Evolutionary conservation across 1,140 invertebrate species (phyloP).

Genomic region (Brachionus rubens): DNA sequence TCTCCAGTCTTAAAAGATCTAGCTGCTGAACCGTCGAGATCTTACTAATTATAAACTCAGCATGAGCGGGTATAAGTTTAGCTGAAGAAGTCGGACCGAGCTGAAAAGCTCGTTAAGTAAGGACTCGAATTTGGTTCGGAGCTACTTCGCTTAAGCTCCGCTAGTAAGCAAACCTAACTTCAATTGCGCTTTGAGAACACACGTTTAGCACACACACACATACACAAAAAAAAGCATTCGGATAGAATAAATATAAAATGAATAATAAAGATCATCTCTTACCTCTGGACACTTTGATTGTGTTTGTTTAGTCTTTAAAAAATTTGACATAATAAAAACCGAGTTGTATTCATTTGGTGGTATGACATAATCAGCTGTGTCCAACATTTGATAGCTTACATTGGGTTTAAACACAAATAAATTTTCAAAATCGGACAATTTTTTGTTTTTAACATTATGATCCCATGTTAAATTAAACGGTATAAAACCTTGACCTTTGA

Average conservation of each 20-base stretch:
- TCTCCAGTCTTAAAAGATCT: too few species aligned
- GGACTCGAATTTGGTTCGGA: too few species aligned
- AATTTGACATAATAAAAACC: conserved; percentile 65
- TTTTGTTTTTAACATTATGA: neutral
- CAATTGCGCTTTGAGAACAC: too few species aligned
- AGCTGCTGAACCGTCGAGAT: too few species aligned
- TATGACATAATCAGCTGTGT: conserved; percentile 61
- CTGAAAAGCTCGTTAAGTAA: too few species aligned
- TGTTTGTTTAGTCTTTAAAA: conserved; percentile 63
- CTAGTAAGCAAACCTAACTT: too few species aligned
- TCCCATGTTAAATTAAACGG: neutral
- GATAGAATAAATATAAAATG: neutral
- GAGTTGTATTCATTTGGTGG: conserved; percentile 64
- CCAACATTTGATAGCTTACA: conserved; percentile 4
- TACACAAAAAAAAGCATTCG: too few species aligned
- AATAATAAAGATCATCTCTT: neutral
- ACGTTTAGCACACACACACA: too few species aligned
- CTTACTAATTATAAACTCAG: too few species aligned
- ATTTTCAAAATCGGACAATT: neutral
- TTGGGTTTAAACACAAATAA: neutral
- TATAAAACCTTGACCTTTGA: conserved; percentile 59
- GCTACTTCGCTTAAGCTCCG: too few species aligned
- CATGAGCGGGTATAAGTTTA: too few species aligned
- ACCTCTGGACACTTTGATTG: conserved; percentile 61
- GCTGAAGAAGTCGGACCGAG: too few species aligned